Percentiles rank a stretch among this genome's conserved stretches.
Evolutionary conservation across 2,113 vertebrate genomes (phyloP).

Genomic region (Aphelocoma coerulescens): DNA sequence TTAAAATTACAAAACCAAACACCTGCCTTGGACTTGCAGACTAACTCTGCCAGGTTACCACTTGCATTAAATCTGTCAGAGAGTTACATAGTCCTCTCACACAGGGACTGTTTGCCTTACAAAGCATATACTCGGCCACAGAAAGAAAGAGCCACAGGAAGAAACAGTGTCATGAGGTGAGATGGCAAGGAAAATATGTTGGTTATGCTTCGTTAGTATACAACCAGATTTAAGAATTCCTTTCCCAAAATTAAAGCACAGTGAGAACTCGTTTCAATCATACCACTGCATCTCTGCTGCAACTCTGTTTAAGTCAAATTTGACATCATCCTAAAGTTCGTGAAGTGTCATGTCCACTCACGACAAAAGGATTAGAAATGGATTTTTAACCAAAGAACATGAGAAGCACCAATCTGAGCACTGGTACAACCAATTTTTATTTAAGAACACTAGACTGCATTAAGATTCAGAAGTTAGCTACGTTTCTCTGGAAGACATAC

Average conservation of each 20-base stretch:
- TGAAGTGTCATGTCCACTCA: fast-evolving
- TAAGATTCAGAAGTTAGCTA: neutral
- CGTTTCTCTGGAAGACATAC: neutral
- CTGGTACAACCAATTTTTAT: neutral
- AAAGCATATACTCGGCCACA: neutral
- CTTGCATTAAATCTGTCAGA: neutral
- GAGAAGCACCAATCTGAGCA: neutral
- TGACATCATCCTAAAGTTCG: neutral
- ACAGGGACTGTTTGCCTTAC: neutral
- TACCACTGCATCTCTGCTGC: neutral
- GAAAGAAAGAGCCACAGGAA: neutral
- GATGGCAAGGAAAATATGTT: neutral
- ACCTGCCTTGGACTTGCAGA: neutral
- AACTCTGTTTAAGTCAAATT: neutral
- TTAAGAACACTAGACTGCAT: neutral
- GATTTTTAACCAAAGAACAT: neutral
- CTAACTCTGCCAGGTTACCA: neutral
- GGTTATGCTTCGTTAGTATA: neutral
- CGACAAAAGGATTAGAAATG: neutral
- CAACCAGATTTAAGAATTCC: neutral
- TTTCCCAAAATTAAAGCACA: neutral
- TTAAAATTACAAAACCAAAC: neutral
- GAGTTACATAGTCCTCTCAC: neutral
- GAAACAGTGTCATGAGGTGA: neutral
- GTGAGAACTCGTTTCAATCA: neutral